Evolutionary conservation across 1,140 invertebrate species (phyloP), one percentile per base, ranked within the genome.

Genomic region (Chelonus insularis): DNA sequence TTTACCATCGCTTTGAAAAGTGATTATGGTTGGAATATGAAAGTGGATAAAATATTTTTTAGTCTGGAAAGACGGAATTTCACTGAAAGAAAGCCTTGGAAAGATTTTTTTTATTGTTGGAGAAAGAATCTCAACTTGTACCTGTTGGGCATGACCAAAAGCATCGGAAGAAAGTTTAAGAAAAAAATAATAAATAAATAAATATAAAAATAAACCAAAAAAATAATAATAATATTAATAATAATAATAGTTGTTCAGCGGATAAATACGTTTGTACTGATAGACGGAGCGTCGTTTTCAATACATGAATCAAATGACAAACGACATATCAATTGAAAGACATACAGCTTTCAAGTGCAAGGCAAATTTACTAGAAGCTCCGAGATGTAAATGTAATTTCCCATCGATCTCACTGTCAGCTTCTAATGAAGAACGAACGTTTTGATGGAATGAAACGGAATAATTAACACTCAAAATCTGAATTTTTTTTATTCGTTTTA

Each of bases 41-140:
- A 37, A 1, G 37, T 39, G 37, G n/a, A 14, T n/a, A n/a, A n/a
- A n/a, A n/a, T n/a, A 39, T 39, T 39, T 39, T 39, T 11, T 39
- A 39, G n/a, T 14, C n/a, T 14, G 1, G 14, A 39, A 12, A 11
- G n/a, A 39, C 5, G 14, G 37, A 14, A 39, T 39, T 23, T 2
- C 25, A 23, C 25, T 16, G 11, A 20, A 9, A 39, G 21, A 16
- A 59, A 9, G 41, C 21, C 11, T 41, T 16, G 41, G 36, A 21
- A 21, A 21, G 20, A 56, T 56, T 23, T 50, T 21, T 20, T 6
- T 32, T 18, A 18, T 29, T 43, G n/a, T 8, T 5, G 50, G 39
- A 45, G 47, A 37, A 41, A 6, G 48, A 60, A 60, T 60, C 58
- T 60, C 58, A 54, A 36, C 25, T 54, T 29, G 58, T 60, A 60